Conservation (phyloP, 1,140 invertebrate species). For the Heliconius himera region DNA sequence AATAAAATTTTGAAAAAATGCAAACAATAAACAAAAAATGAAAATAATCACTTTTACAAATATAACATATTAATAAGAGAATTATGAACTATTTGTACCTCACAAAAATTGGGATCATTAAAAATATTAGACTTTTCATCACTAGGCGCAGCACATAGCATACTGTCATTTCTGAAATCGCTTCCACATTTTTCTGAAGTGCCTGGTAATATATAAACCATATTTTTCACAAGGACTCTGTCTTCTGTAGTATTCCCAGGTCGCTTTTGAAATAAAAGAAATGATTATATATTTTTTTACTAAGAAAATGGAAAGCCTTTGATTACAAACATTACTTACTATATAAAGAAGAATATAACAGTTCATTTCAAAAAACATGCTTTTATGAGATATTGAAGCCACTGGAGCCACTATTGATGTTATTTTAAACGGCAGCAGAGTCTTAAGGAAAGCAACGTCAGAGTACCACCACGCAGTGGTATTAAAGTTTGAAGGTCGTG, state of each 20-base stretch:
- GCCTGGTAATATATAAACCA: constrained; percentile 53
- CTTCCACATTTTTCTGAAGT: constrained; percentile 52
- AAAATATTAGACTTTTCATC: constrained; percentile 49
- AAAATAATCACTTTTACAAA: too few relatives aligned
- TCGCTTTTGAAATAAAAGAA: constrained; percentile 32
- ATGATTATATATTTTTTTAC: not conserved
- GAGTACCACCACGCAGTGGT: constrained; percentile 56
- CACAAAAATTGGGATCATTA: constrained; percentile 53
- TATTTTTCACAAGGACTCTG: constrained; percentile 49
- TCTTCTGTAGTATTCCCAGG: constrained; percentile 47
- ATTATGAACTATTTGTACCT: constrained; percentile 45
- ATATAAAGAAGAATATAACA: constrained; percentile 62
- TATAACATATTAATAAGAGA: not conserved
- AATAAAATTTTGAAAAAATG: not conserved
- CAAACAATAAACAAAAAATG: constrained; percentile 2
- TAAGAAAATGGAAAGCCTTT: not conserved
- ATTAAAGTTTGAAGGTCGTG: constrained; percentile 60
- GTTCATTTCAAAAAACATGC: constrained; percentile 40
- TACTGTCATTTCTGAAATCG: constrained; percentile 50
- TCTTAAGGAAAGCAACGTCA: constrained; percentile 65
- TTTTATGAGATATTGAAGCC: constrained; percentile 37
- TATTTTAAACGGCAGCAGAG: constrained; percentile 59
- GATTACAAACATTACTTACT: constrained; percentile 43
- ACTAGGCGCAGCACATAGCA: constrained; percentile 56
- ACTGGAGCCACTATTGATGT: constrained; percentile 47